Conservation (phyloP, 2,113 vertebrate genomes). For the Tragulus kanchil region DNA sequence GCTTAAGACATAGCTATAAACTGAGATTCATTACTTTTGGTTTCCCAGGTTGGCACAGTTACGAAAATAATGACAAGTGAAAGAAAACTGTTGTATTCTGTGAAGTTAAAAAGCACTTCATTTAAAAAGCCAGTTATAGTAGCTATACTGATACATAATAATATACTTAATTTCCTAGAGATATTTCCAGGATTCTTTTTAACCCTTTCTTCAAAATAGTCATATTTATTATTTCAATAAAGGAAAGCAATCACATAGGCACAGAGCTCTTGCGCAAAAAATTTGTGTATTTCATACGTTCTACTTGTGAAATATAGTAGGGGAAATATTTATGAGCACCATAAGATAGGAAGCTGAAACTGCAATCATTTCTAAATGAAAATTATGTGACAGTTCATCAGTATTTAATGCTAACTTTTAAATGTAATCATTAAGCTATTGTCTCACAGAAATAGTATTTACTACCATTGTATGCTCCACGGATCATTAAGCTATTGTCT, state of each 20-base stretch:
- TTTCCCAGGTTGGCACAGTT: neutral
- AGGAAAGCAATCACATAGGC: constrained; percentile 61
- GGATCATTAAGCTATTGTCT: neutral
- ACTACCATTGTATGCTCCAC: neutral
- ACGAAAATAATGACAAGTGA: constrained; percentile 25
- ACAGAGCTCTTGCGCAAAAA: constrained; percentile 47
- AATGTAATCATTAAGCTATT: no score
- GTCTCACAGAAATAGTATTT: constrained; percentile 32
- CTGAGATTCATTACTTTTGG: constrained; percentile 31
- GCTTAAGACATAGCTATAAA: constrained; percentile 14
- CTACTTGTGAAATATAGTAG: constrained; percentile 85
- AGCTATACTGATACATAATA: neutral
- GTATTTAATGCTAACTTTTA: constrained; percentile 91
- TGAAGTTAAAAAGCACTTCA: constrained; percentile 36
- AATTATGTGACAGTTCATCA: constrained; percentile 90
- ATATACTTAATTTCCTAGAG: constrained; percentile 46
- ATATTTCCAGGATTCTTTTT: constrained; percentile 49
- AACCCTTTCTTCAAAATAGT: constrained; percentile 61
- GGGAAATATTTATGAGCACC: constrained; percentile 88
- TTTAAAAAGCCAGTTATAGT: constrained; percentile 47
- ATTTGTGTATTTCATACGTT: constrained; percentile 64
- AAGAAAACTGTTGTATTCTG: constrained; percentile 53
- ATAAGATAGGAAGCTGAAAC: constrained; percentile 85
- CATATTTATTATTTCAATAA: constrained; percentile 61
- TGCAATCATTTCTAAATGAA: constrained; percentile 88